Base-by-base conservation (phyloP, 92 coral and sea anemone genomes). In the Nematostella vectensis region DNA sequence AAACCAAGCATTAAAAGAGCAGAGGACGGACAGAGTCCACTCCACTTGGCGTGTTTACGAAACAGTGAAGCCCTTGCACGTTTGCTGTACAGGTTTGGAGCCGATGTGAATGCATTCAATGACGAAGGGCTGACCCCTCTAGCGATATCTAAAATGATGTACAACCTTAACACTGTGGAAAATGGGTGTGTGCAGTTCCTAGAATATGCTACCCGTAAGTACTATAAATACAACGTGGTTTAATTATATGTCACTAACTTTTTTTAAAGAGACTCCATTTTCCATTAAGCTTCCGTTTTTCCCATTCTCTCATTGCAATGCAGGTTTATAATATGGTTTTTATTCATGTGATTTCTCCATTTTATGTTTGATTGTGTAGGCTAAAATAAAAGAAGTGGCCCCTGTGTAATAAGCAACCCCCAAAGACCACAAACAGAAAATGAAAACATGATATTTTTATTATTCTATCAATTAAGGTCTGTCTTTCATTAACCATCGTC, bases 21-120 rank as follows among this genome's bases (percentile, higher is more conserved):
- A 1, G 95, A 85, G 21, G 95, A 85, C 52, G 95, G 95, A 6
- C 95, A 85, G 50, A 85, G 87, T 2, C 88, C 95, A 0, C 56
- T 85, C 0, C 95, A 85, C 33, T 56, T 85, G 31, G 95, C 95
- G 0, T 82, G 87, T 0, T 72, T 80, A 1, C 71, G 95, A 27
- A 85, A 75, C 71, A 80, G 87, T 36, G 95, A 80, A 53, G 64
- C 83, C 29, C 67, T 85, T 58, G 95, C 84, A 0, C 62, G 70
- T 24, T 30, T 80, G 59, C 74, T 85, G 71, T 62, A 62, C 60
- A 85, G 63, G 55, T 85, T 85, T 67, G 95, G 95, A 1, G 95
- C 95, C n/a, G 88, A 85, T 63, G 82, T 75, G 22, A 80, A 85
- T 64, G 77, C 66, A 43, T 72, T 42, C 27, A 85, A 80, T 48